Base-by-base conservation (phyloP, 2,888 invertebrate genomes). In the Trachelus iudaicus region DNA sequence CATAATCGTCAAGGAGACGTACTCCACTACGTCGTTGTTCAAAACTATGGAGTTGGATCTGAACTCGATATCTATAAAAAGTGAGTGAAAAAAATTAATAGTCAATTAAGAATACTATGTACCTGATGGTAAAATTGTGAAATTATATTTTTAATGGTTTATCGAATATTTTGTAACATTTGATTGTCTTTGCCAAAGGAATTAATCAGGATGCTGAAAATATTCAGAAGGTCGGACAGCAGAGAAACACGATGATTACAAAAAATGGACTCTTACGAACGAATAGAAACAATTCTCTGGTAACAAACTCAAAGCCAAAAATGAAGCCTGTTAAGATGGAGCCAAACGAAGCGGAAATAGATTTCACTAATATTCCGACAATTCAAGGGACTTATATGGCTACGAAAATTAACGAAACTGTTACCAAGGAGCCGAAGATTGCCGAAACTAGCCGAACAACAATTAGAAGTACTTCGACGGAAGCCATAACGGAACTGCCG, bases 11-110 rank as follows among this genome's bases (percentile, higher is more conserved):
- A 94, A 95, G 90, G 96, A 97, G 92, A 94, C 96, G 35, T 94
- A 95, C 77, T 95, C 95, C 0, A 93, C 94, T 78, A 94, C 95
- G 84, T 95, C 96, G 15, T 92, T 95, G 11, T 95, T 97, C 90
- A 95, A 95, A 84, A 95, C 94, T 83, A 93, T 96, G 83, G 95
- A 95, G 87, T 94, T 97, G 85, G 96, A 96, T 87, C 93, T 95
- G 3, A 94, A 95, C 84, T 95, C 95, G 81, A 93, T 97, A 85
- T 93, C 94, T 80, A 94, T 97, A 33, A 95, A 95, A 92, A 93
- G 96, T 92, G 93, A 95, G 86, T 85, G 4, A 23, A 23, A 56
- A 56, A 23, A 23, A 56, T 56, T 56, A 56, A 23, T 23, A 23
- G 56, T 9, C 56, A 9, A 56, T 56, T 56, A 23, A 23, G 1